Evolutionary conservation across 2,113 vertebrate species (phyloP), one percentile per base, ranked within the genome.

Genomic region (Hippopotamus amphibius): DNA sequence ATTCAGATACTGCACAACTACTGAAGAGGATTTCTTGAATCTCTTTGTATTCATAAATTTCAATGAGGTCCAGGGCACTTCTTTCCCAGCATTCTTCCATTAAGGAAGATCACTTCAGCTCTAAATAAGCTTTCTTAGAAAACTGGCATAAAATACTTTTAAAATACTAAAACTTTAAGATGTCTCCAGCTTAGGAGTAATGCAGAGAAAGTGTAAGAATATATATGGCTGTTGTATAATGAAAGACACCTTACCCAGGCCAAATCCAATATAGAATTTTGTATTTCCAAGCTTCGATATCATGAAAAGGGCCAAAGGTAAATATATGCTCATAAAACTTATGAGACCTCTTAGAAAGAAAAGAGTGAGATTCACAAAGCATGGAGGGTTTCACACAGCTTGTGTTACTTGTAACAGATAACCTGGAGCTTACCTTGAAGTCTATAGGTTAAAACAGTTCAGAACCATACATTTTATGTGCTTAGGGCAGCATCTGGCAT

Each of bases 111-210:
- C 57, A 80, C 6, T 72, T 63, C 22, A 33, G 5, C 88, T 16
- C 22, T 88, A 91, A 95, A 76, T n/a, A 80, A 69, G 9, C 50
- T 93, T 91, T 24, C 26, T 95, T 83, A 46, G 21, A 93, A 96
- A 85, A 57, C 2, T n/a, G 5, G 6, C 2, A 80, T n/a, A 41
- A 76, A n/a, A 43, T 63, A 69, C 57, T 69, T 97, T 77, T 61
- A 48, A 85, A 84, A 88, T 46, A 66, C 11, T 86, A 61, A 76
- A 74, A 69, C 6, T 91, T 61, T 87, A 90, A 61, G 26, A 48
- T 72, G 15, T 37, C 6, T 76, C 6, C 15, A 59, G 6, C 17
- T 90, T 50, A 41, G 15, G 11, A 81, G 4, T 12, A 6, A 76
- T 7, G 6, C 8, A 65, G n/a, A 94, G 19, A 68, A 48, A 63